phyloP scores from a whole-genome alignment of 2,113 vertebrate species.

The Steatornis caripensis region DNA sequence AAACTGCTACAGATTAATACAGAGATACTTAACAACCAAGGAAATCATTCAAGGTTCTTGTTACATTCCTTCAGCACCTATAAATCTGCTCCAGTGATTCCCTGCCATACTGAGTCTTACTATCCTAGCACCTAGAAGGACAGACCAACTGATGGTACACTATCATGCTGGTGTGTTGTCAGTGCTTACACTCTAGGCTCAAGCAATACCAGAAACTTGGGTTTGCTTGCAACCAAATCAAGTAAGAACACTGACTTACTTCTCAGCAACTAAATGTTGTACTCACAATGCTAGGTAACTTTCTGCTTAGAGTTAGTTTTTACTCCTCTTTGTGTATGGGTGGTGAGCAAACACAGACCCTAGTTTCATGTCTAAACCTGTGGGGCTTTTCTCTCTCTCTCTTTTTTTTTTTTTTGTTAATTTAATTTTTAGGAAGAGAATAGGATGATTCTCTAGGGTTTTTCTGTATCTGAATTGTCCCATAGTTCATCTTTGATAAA shows the following conservation, averaged over 20 bases:
- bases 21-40: neutral
- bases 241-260: neutral
- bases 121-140: neutral
- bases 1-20: neutral
- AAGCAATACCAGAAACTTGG: neutral
- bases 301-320: neutral
- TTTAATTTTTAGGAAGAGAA: neutral
- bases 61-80: neutral
- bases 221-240: neutral
- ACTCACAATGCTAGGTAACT: neutral
- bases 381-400: accelerated
- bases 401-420: no score
- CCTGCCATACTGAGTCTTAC: neutral
- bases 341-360: neutral
- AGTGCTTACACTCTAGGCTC: neutral
- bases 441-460: neutral
- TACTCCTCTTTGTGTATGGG: neutral
- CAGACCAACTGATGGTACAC: accelerated
- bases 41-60: accelerated
- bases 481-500: neutral
- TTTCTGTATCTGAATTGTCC: neutral
- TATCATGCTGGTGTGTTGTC: accelerated
- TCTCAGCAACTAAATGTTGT: neutral
- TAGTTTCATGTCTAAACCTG: neutral
- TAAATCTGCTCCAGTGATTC: neutral